Conservation (phyloP, 2,113 vertebrate genomes). For the Harpagus bidentatus region DNA sequence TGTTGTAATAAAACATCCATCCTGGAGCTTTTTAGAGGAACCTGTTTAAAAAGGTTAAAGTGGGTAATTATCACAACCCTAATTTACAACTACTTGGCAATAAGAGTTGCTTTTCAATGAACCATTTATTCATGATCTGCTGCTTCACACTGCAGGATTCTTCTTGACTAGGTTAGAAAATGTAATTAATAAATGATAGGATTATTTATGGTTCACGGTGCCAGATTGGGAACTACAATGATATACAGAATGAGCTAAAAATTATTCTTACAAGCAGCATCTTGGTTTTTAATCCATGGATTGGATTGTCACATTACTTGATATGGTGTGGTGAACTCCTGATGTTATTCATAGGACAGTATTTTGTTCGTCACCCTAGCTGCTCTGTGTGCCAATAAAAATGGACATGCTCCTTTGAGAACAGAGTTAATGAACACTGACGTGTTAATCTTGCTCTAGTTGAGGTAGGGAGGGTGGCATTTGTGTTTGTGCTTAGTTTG, state of each 20-base stretch:
- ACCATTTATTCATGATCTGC: constrained; percentile 75
- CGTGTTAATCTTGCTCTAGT: neutral
- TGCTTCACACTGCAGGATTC: constrained; percentile 70
- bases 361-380: constrained; percentile 3
- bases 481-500: neutral
- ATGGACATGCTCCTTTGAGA: constrained; percentile 45
- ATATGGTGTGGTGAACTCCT: constrained; percentile 49
- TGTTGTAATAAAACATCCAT: constrained; percentile 74
- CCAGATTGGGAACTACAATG: constrained; percentile 73
- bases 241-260: constrained; percentile 65
- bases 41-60: constrained; percentile 79
- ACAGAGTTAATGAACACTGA: neutral
- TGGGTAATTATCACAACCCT: constrained; percentile 77
- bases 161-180: constrained; percentile 76
- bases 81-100: constrained; percentile 77
- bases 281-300: constrained; percentile 64
- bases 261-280: constrained; percentile 49
- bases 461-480: neutral
- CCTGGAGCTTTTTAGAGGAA: constrained; percentile 74
- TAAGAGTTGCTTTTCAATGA: constrained; percentile 76
- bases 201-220: constrained; percentile 80
- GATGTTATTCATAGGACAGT: constrained; percentile 28
- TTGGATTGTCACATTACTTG: constrained; percentile 56
- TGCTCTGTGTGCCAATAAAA: constrained; percentile 4
- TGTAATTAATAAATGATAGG: constrained; percentile 82